Conservation (phyloP, 2,113 vertebrate species). For the Sphyrna mokarran region DNA sequence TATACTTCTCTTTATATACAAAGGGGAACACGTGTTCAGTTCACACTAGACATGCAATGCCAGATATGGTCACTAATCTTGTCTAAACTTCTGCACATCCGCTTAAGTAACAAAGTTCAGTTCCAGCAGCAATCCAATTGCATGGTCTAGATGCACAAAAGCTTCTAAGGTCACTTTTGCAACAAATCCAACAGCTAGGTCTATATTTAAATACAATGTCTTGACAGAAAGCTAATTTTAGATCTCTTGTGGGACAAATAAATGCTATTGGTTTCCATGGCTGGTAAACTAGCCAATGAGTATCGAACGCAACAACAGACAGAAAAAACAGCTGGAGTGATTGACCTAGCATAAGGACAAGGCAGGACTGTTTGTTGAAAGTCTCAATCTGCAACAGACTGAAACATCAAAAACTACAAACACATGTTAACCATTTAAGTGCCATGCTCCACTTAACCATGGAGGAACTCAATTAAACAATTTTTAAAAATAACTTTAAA, state of each 20-base stretch:
- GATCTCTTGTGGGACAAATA: not conserved
- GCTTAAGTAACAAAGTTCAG: not conserved
- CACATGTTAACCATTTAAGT: not conserved
- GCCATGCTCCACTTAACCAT: not conserved
- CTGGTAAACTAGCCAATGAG: not conserved
- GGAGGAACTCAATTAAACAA: not conserved
- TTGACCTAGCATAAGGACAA: not conserved
- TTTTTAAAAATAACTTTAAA: not conserved
- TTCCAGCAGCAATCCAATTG: not conserved
- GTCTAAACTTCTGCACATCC: not conserved
- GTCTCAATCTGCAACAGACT: not conserved
- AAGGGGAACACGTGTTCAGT: slow-evolving; percentile 40
- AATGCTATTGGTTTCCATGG: not conserved
- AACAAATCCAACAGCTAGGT: not conserved
- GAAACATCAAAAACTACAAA: not conserved
- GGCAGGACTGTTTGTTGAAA: not conserved
- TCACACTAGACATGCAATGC: not conserved
- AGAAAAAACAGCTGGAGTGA: slow-evolving; percentile 14
- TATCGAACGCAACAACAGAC: not conserved
- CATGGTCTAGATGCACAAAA: not conserved
- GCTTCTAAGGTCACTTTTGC: slow-evolving; percentile 16
- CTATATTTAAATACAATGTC: slow-evolving; percentile 26
- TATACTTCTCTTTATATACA: slow-evolving; percentile 51
- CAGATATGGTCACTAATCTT: not conserved
- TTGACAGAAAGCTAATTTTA: slow-evolving; percentile 27